Evolutionary conservation across 2,113 vertebrate species (phyloP).

Genomic region (Carassius carassius): DNA sequence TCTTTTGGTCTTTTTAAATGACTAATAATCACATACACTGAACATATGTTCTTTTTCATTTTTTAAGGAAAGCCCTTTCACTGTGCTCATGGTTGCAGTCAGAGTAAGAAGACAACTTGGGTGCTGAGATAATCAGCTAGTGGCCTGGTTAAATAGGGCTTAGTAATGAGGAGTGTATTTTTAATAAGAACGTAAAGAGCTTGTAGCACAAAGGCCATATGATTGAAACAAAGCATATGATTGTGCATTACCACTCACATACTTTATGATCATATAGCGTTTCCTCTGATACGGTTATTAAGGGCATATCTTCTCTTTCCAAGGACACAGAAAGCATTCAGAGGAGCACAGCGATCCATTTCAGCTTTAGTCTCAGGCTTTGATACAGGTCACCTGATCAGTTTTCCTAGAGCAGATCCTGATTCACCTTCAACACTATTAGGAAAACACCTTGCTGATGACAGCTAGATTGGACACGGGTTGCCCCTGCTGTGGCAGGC

Average conservation of each 20-base stretch:
- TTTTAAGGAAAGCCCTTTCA: conserved; percentile 26
- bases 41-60: neutral
- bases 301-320: conserved; percentile 12
- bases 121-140: conserved; percentile 72
- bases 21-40: neutral
- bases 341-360: conserved; percentile 5
- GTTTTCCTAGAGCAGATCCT: conserved; percentile 81
- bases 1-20: no score
- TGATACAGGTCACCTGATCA: conserved; percentile 80
- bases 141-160: conserved; percentile 74
- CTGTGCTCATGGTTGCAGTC: conserved; percentile 27
- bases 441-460: conserved; percentile 83
- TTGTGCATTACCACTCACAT: neutral
- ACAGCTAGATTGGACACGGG: conserved; percentile 76
- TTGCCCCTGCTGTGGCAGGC: conserved; percentile 55
- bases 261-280: neutral
- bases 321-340: neutral
- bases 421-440: conserved; percentile 82
- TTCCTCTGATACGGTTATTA: neutral
- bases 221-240: conserved; percentile 19
- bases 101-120: conserved; percentile 47
- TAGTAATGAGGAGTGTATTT: conserved; percentile 72
- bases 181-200: conserved; percentile 81
- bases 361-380: conserved; percentile 63
- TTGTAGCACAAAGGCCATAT: conserved; percentile 56